These are phyloP conservation scores for Microplitis deprimator DNA, from an alignment of 2,888 invertebrate species.

Conservation along the genomic window DNA sequence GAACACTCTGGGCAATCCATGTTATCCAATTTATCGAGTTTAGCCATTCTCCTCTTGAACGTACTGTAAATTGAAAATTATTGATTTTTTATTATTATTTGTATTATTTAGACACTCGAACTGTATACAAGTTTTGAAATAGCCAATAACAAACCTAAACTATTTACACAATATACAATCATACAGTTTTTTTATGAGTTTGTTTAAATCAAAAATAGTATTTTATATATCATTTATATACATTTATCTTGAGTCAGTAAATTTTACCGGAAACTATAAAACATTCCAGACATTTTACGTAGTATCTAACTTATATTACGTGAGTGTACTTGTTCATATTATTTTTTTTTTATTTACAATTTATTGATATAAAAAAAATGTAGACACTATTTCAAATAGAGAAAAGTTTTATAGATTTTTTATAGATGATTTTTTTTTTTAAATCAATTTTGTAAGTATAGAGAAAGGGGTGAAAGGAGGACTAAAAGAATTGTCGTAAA, in stretches of 20 bases:
- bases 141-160: not conserved
- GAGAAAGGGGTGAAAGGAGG: not conserved
- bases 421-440: not conserved
- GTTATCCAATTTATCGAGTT: constrained; percentile 80
- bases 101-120: constrained; percentile 68
- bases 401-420: not conserved
- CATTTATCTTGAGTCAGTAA: not conserved
- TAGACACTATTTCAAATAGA: not conserved
- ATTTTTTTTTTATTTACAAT: not conserved
- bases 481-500: not conserved
- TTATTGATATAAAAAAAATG: not conserved
- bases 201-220: not conserved
- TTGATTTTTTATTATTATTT: constrained; percentile 43
- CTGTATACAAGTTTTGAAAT: not conserved
- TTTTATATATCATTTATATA: not conserved
- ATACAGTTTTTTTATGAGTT: not conserved
- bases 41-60: constrained; percentile 78
- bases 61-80: constrained; percentile 56
- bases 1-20: constrained; percentile 82
- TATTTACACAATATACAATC: not conserved
- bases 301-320: not conserved
- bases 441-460: not conserved
- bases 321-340: not conserved
- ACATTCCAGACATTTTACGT: not conserved
- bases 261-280: constrained; percentile 1